Evolutionary conservation across 2,797 vertebrate species (phyloP), one percentile per base, ranked within the genome.

Genomic region (Tachyglossus aculeatus): DNA sequence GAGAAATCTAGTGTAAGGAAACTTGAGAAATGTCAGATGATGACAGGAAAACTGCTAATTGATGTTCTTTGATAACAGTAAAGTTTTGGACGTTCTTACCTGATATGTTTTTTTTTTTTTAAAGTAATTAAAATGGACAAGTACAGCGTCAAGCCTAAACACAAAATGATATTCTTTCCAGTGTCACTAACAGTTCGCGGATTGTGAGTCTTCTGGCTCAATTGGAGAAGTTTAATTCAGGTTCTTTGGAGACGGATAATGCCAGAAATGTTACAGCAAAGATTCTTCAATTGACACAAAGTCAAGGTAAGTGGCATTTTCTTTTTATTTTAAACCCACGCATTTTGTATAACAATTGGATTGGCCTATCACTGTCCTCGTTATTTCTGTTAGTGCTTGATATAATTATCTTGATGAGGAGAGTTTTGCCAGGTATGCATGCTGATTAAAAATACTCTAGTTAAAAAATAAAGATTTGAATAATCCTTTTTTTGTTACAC

Each of bases 261-360:
- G 88, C 94, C 37, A 94, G 97, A 89, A 92, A 96, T 79, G 71
- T 98, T 89, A 99, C 97, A 10, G 91, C 94, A 81, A 98, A 96
- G 90, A 96, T 99, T 71, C 95, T 98, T 81, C 98, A 98, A 89
- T 92, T 99, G 90, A 93, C 95, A 79, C 98, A 98, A 88, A 99
- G 97, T 67, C 97, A 99, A 92, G 98, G 97, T 99, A 90, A 82
- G 43, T 57, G n/a, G n/a, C n/a, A n/a, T n/a, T n/a, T n/a, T n/a
- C n/a, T n/a, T 15, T 36, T 38, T 47, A 15, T 53, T 5, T 62
- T 56, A 48, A 48, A 48, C n/a, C n/a, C n/a, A 19, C 22, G 27
- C 13, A 21, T 39, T 32, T 21, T n/a, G 9, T 31, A 22, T n/a
- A 16, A 22, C 31, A 33, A 14, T 19, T 36, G 31, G 32, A n/a